phyloP scores from a whole-genome alignment of 2,797 vertebrate species.

The Heliangelus exortis region DNA sequence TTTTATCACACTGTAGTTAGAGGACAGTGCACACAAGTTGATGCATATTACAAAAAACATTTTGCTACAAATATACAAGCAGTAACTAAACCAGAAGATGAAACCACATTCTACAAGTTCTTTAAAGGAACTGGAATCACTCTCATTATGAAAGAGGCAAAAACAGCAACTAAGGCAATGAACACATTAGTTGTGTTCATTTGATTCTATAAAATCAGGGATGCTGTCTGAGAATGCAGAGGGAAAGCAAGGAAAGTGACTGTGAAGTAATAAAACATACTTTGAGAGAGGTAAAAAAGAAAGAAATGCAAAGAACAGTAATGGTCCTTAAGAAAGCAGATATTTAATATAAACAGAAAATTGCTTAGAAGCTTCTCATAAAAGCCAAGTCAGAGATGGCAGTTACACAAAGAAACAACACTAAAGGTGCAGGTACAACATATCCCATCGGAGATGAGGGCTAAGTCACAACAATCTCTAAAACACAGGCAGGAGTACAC shows the following conservation, averaged over 20 bases:
- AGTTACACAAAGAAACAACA: not conserved
- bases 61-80: not conserved
- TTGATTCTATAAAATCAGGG: not conserved
- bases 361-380: not conserved
- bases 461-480: not conserved
- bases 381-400: not conserved
- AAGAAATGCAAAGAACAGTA: not conserved
- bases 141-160: not conserved
- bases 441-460: not conserved
- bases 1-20: not conserved
- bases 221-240: not conserved
- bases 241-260: not conserved
- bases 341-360: not conserved
- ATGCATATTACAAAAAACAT: not conserved
- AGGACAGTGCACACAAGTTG: not conserved
- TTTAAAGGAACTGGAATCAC: not conserved
- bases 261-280: not conserved
- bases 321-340: not conserved
- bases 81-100: not conserved
- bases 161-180: not conserved
- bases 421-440: not conserved
- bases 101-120: not conserved
- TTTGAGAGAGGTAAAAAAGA: not conserved
- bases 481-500: not conserved
- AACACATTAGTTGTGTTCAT: not conserved